Percentiles rank a stretch among this genome's conserved stretches.
These are phyloP conservation scores for Stigmatopora nigra DNA, from an alignment of 2,113 vertebrate species.

Conservation along the genomic window DNA sequence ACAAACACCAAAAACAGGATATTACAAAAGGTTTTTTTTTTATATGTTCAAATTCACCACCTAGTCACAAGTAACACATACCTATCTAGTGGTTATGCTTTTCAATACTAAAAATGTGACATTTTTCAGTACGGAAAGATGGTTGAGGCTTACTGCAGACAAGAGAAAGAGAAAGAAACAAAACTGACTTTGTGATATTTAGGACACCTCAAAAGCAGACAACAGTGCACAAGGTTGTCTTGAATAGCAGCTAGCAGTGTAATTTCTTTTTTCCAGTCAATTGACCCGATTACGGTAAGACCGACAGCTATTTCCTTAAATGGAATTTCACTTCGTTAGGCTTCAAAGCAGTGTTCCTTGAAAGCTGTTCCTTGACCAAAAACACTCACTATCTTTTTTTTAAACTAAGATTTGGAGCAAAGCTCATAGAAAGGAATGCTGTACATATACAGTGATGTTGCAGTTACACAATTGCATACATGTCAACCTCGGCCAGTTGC, in stretches of 20 bases:
- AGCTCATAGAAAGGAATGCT: not conserved
- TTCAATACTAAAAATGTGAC: too few relatives aligned
- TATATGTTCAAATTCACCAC: too few relatives aligned
- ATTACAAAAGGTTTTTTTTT: too few relatives aligned
- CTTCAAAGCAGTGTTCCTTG: conserved; percentile 10
- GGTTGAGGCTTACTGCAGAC: too few relatives aligned
- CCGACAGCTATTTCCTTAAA: not conserved
- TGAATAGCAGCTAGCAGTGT: not conserved
- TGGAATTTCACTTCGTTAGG: conserved; percentile 2
- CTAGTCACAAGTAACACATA: too few relatives aligned
- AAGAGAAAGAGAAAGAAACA: too few relatives aligned
- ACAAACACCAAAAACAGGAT: too few relatives aligned
- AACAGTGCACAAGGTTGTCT: not conserved
- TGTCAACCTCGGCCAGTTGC: too few relatives aligned
- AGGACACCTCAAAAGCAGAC: not conserved
- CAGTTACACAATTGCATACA: not conserved
- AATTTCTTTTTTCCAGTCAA: not conserved
- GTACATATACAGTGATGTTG: not conserved
- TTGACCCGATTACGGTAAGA: conserved; percentile 4
- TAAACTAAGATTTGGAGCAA: not conserved
- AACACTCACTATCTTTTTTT: conserved; percentile 1
- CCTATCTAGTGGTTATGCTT: too few relatives aligned
- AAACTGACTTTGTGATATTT: too few relatives aligned
- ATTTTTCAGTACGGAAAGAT: too few relatives aligned
- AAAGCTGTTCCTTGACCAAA: not conserved